A percentile compares a stretch with the other conserved stretches of the same genome.
Conservation (phyloP, 2,888 invertebrate species). For the Tiliacea aurago region DNA sequence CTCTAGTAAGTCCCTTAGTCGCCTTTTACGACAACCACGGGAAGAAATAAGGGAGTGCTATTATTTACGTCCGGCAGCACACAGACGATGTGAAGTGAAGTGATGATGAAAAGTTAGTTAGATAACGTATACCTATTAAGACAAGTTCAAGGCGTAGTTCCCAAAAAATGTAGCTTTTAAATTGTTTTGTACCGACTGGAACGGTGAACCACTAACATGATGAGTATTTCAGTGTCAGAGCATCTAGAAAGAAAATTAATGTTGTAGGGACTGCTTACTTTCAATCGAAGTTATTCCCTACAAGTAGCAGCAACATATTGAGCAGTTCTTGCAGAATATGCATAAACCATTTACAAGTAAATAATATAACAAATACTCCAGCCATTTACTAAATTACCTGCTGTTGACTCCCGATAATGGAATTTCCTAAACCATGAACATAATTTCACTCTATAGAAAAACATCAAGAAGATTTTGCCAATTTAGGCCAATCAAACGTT, state of each 20-base stretch:
- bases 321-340: not conserved
- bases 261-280: not conserved
- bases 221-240: not conserved
- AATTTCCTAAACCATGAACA: not conserved
- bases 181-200: not conserved
- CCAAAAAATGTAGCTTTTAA: not conserved
- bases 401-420: not conserved
- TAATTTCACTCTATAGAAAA: not conserved
- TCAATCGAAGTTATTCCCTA: not conserved
- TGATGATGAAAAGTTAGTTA: too few species aligned
- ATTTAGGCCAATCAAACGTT: conserved; percentile 24
- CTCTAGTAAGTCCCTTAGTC: too few species aligned
- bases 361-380: not conserved
- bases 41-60: too few species aligned
- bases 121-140: too few species aligned
- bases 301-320: not conserved
- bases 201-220: not conserved
- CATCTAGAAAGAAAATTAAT: not conserved
- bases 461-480: conserved; percentile 32
- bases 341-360: not conserved
- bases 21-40: too few species aligned
- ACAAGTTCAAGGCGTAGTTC: not conserved
- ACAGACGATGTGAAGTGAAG: too few species aligned
- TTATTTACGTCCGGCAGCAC: too few species aligned
- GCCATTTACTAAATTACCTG: not conserved